Conservation (phyloP, 1,140 invertebrate species). For the Drosophila lacteicornis region DNA sequence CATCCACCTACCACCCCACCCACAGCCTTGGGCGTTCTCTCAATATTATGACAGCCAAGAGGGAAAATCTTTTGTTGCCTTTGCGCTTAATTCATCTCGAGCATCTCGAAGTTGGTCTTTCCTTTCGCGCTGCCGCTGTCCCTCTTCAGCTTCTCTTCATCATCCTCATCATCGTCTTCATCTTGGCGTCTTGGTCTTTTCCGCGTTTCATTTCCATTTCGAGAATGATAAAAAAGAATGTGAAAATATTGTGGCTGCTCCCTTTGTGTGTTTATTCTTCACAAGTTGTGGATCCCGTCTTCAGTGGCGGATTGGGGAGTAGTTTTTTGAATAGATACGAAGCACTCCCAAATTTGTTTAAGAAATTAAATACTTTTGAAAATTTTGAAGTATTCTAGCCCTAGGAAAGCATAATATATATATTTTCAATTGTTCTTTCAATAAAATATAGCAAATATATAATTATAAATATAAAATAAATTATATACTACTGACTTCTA, state of each 20-base stretch:
- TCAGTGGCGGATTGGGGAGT: neutral
- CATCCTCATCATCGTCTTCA: slow-evolving; percentile 26
- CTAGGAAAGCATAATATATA: neutral
- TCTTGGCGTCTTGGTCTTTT: slow-evolving; percentile 29
- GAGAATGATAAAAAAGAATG: slow-evolving; percentile 63
- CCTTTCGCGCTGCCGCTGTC: slow-evolving; percentile 14
- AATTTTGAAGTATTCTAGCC: no score
- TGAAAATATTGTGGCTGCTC: slow-evolving; percentile 65
- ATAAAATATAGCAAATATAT: neutral
- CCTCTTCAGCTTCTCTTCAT: slow-evolving; percentile 21
- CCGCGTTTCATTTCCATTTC: slow-evolving; percentile 68
- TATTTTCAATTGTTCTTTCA: neutral
- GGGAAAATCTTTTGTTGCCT: slow-evolving; percentile 70
- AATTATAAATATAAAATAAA: neutral
- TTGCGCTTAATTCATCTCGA: slow-evolving; percentile 61
- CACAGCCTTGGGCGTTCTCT: slow-evolving; percentile 27
- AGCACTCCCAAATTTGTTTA: neutral
- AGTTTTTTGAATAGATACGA: neutral
- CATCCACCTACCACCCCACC: slow-evolving; percentile 4
- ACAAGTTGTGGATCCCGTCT: slow-evolving; percentile 36
- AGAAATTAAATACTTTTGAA: neutral
- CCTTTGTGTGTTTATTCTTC: slow-evolving; percentile 70
- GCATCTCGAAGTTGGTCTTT: slow-evolving; percentile 71
- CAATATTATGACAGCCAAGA: slow-evolving; percentile 66
- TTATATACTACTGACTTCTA: neutral